Evolutionary conservation across 2,113 vertebrate genomes (phyloP), one percentile per base, ranked within the genome.

Genomic region (Ia io): DNA sequence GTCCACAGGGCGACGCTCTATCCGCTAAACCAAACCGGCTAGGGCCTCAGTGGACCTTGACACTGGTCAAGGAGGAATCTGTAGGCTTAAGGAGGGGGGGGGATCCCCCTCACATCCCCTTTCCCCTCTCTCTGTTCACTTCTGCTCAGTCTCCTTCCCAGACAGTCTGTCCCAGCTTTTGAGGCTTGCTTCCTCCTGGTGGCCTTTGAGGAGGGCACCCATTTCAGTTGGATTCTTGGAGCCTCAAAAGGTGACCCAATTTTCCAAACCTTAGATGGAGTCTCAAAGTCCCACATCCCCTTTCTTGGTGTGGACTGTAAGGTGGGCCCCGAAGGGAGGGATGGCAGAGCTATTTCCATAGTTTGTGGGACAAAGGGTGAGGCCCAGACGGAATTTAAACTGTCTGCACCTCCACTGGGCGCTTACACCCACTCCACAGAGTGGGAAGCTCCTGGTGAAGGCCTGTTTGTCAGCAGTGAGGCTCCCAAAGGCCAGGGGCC

Each of bases 311-410:
- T 42, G 67, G 61, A 84, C 14, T 18, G 4, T 40, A 35, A 30
- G 35, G 44, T 47, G 23, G 30, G 13, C 9, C 44, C 30, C 65
- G 40, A 76, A 84, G 73, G 56, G 51, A 88, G 35, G 32, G n/a
- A 61, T 40, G 13, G 11, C 6, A 42, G 84, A 49, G 84, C 63
- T 49, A 53, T 69, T 80, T 77, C 42, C 25, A 25, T 37, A 78
- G 80, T 84, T 49, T 32, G 18, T 83, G 74, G 84, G 90, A 88
- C 86, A 93, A 96, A 93, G 84, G 71, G 71, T 17, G 53, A 35
- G 74, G 59, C 67, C 30, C 1, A 37, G 18, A 10, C 14, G 8
- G 84, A 30, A 77, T 8, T 70, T 30, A 63, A 37, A 40, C 3
- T 0, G 0, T 42, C 12, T 28, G 30, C 69, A 22, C 53, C n/a